phyloP scores from a whole-genome alignment of 2,888 invertebrate genomes.

The Parnassius smintheus region DNA sequence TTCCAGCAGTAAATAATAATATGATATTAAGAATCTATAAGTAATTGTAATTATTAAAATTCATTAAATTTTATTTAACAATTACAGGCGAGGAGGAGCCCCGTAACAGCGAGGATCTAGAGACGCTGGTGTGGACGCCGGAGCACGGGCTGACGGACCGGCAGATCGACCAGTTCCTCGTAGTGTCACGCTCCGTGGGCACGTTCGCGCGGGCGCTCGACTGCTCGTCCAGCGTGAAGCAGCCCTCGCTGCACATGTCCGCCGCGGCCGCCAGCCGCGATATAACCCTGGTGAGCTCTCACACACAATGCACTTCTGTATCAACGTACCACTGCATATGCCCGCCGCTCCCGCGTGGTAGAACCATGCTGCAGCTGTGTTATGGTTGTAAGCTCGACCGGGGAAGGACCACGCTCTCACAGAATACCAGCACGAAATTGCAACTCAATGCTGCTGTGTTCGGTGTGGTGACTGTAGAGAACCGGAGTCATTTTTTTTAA shows the following conservation, averaged over 20 bases:
- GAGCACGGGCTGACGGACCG: slow-evolving; percentile 94
- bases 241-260: slow-evolving; percentile 99
- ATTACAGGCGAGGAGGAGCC: slow-evolving; percentile 81
- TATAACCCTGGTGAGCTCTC: slow-evolving; percentile 89
- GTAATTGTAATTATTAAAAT: neutral
- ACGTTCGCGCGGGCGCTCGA: slow-evolving; percentile 99
- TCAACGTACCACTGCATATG: too few relatives aligned
- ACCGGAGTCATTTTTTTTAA: too few relatives aligned
- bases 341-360: too few relatives aligned
- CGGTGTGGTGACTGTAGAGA: too few relatives aligned
- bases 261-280: slow-evolving; percentile 99
- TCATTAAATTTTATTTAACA: slow-evolving; percentile 12
- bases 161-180: slow-evolving; percentile 99
- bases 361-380: too few relatives aligned
- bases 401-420: too few relatives aligned
- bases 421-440: too few relatives aligned
- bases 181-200: slow-evolving; percentile 96
- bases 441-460: too few relatives aligned
- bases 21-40: too few relatives aligned
- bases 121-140: slow-evolving; percentile 97
- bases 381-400: too few relatives aligned
- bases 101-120: slow-evolving; percentile 88
- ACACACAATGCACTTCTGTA: neutral
- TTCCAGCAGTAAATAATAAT: too few relatives aligned
- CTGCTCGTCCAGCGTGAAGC: slow-evolving; percentile 98